Evolutionary conservation across 2,113 vertebrate genomes (phyloP).

Genomic region (Apaloderma vittatum): DNA sequence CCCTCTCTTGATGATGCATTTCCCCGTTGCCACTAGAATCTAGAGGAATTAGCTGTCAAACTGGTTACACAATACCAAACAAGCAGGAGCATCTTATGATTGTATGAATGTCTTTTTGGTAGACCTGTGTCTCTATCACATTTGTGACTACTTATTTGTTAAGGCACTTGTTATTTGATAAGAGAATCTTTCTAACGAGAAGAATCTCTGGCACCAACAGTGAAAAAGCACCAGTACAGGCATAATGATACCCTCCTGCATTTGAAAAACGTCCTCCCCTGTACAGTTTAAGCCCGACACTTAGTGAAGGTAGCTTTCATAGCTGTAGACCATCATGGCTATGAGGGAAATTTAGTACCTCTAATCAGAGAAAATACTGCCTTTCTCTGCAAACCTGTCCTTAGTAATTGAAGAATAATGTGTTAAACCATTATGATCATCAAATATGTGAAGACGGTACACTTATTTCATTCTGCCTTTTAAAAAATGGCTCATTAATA

Average conservation of each 20-base stretch:
- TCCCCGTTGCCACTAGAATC: background rate
- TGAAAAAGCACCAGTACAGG: background rate
- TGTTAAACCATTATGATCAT: constrained; percentile 32
- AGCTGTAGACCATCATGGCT: background rate
- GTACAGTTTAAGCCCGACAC: background rate
- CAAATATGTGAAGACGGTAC: constrained; percentile 44
- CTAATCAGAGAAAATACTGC: constrained; percentile 37
- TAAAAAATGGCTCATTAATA: constrained; percentile 46
- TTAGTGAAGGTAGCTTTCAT: background rate
- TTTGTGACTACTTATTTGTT: background rate
- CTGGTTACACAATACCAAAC: background rate
- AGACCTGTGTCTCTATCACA: background rate
- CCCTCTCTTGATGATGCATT: background rate
- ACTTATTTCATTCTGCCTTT: constrained; percentile 40
- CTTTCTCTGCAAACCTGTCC: constrained; percentile 42
- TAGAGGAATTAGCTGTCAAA: background rate
- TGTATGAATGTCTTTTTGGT: background rate
- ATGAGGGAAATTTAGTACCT: constrained; percentile 27
- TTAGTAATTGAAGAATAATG: constrained; percentile 52
- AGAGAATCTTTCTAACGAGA: background rate
- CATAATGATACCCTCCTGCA: background rate
- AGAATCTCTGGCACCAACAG: background rate
- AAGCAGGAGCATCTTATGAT: background rate
- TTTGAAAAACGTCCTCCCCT: background rate
- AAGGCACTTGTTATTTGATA: background rate